Evolutionary conservation across 2,113 vertebrate species (phyloP), one percentile per base, ranked within the genome.

Genomic region (Tupaia chinensis): DNA sequence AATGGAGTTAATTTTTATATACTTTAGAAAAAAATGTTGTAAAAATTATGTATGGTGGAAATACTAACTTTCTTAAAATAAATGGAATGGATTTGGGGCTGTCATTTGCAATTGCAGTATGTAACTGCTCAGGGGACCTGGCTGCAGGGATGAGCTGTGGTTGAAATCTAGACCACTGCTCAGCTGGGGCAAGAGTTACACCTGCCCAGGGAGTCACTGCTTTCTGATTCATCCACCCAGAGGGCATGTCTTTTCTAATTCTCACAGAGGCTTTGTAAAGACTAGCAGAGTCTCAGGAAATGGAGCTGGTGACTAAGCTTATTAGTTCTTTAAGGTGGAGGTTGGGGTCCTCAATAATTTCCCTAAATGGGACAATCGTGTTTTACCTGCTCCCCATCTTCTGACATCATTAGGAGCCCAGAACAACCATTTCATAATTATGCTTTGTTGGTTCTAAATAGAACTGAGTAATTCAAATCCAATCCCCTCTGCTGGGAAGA

Each of bases 11-110:
- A 16, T 65, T 86, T 85, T 91, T 74, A 76, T 27, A 34, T 29
- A 77, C 69, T 80, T 74, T 72, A 88, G 69, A 76, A 95, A 85
- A 78, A 69, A 58, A n/a, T 76, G 69, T 88, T 89, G 79, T 63
- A 29, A 66, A 79, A 34, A 69, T 15, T 11, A 60, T 86, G 9
- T 25, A 53, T 27, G 27, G 3, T 63, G 5, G 56, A 91, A 91
- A 72, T 73, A 69, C n/a, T 68, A 87, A 85, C n/a, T 53, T 76
- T 77, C 69, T 81, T 61, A 91, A 89, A 89, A 19, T 44, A 66
- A 91, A 69, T 63, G 58, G 53, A 87, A 54, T 63, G 79, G 29
- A 4, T 56, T 89, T 56, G n/a, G n/a, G 63, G 14, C 25, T 5
- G 60, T 0, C 11, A 10, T 32, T 88, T 79, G 56, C 11, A 74